Percentiles rank a stretch among this genome's conserved stretches.
Evolutionary conservation across 2,113 vertebrate species (phyloP).

Genomic region (Mormyrus lacerda): DNA sequence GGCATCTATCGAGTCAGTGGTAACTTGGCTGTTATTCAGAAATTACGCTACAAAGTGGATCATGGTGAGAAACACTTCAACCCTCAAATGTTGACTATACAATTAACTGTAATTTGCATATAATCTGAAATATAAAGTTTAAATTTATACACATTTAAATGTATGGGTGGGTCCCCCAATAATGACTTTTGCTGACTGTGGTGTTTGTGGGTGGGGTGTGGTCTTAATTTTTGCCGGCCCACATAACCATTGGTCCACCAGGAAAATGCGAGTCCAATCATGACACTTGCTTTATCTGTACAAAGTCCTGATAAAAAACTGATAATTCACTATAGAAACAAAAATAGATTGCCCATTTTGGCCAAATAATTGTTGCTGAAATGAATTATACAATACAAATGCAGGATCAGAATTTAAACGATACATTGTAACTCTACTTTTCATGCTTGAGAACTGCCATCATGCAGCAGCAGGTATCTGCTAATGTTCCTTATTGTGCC

Average conservation of each 20-base stretch:
- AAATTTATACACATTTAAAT: neutral
- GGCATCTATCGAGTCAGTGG: conserved; percentile 89
- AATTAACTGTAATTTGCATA: neutral
- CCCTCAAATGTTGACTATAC: neutral
- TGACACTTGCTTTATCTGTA: neutral
- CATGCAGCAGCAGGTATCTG: too few relatives aligned
- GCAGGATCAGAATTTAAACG: neutral
- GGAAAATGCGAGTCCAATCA: too few relatives aligned
- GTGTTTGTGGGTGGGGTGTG: neutral
- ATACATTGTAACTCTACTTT: neutral
- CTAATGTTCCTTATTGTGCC: neutral
- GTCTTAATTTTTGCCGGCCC: neutral
- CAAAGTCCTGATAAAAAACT: neutral
- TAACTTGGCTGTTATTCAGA: conserved; percentile 90
- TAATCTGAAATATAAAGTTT: neutral
- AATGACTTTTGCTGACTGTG: neutral
- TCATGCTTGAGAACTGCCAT: neutral
- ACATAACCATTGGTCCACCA: neutral
- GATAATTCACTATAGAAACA: neutral
- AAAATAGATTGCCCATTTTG: neutral
- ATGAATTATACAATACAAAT: neutral
- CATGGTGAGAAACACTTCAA: conserved; percentile 61
- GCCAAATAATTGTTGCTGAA: neutral
- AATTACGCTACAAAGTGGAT: conserved; percentile 80
- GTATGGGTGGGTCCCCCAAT: neutral